Evolutionary conservation across 2,113 vertebrate genomes (phyloP).

Genomic region (Corapipo altera): DNA sequence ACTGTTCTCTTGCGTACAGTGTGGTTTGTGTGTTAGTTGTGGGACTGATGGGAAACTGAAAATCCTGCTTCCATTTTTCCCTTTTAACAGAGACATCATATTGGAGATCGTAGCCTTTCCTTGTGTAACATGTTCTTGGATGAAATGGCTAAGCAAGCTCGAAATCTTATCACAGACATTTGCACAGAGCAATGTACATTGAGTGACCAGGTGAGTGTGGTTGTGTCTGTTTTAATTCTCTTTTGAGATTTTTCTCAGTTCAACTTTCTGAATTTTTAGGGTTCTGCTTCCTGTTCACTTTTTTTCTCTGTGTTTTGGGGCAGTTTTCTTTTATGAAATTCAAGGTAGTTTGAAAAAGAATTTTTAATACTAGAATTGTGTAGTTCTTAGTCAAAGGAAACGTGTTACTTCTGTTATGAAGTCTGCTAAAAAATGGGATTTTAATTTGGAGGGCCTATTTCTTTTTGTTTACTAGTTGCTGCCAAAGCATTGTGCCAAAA

Average conservation of each 20-base stretch:
- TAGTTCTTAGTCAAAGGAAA: not conserved
- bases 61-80: not conserved
- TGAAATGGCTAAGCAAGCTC: slow-evolving; percentile 98
- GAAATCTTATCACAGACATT: slow-evolving; percentile 98
- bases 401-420: not conserved
- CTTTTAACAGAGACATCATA: slow-evolving; percentile 88
- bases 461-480: slow-evolving; percentile 81
- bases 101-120: slow-evolving; percentile 96
- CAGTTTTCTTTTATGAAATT: not conserved
- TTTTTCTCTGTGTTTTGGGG: not conserved
- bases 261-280: not conserved
- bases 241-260: not conserved
- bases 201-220: slow-evolving; percentile 90
- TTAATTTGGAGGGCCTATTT: not conserved
- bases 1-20: not conserved
- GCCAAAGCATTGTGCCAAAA: slow-evolving; percentile 99
- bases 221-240: not conserved
- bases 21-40: not conserved
- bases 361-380: not conserved
- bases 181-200: slow-evolving; percentile 98
- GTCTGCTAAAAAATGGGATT: not conserved
- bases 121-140: slow-evolving; percentile 99
- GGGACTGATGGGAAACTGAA: not conserved
- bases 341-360: not conserved
- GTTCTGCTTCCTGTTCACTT: not conserved